Conservation (phyloP, 2,888 invertebrate species). For the Aproaerema taeniolella region DNA sequence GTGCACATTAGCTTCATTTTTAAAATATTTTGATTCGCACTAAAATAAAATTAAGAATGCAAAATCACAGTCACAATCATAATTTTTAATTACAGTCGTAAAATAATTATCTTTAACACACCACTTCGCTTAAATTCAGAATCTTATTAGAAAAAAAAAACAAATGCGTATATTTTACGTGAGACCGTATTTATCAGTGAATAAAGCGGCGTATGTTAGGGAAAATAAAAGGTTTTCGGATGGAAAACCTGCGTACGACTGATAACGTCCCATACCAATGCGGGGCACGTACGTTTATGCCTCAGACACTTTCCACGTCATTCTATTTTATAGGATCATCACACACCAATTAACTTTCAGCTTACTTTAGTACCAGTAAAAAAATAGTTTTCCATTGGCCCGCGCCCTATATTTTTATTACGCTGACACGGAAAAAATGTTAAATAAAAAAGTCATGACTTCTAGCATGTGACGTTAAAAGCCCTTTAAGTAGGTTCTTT, state of each 20-base stretch:
- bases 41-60: conserved; percentile 1
- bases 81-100: not conserved
- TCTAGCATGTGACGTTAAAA: not conserved
- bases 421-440: conserved; percentile 27
- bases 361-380: conserved; percentile 39
- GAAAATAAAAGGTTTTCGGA: conserved; percentile 1
- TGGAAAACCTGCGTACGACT: conserved; percentile 7
- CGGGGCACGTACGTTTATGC: conserved; percentile 12
- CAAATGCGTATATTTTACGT: not conserved
- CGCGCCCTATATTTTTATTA: conserved; percentile 32
- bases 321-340: conserved; percentile 30
- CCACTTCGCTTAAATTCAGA: too few species aligned
- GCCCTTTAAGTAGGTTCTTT: not conserved
- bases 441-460: conserved; percentile 6
- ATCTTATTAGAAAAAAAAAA: too few species aligned
- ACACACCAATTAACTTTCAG: conserved; percentile 35
- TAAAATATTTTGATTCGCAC: not conserved
- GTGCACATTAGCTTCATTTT: conserved; percentile 7
- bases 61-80: conserved; percentile 2
- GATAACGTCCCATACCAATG: conserved; percentile 3
- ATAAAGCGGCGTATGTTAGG: not conserved
- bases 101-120: conserved; percentile 1
- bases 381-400: conserved; percentile 32
- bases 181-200: too few species aligned
- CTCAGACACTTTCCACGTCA: conserved; percentile 10